Evolutionary conservation across 2,113 vertebrate species (phyloP).

Genomic region (Cyrtonyx montezumae): DNA sequence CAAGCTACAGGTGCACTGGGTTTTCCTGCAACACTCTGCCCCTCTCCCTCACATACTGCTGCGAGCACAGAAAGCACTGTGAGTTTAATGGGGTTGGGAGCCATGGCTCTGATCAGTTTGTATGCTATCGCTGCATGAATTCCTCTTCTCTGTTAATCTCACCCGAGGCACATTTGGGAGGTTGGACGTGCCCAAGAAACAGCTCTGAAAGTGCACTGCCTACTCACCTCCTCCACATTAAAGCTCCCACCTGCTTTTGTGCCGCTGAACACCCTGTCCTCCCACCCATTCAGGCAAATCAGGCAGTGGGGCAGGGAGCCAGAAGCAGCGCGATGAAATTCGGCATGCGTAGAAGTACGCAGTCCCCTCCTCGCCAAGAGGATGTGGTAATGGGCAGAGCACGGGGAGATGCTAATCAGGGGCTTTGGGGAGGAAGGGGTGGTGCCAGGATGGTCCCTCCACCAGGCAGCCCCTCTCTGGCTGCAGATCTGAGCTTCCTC

Average conservation of each 20-base stretch:
- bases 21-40: neutral
- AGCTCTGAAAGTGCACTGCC: neutral
- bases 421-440: neutral
- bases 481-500: neutral
- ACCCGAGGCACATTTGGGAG: neutral
- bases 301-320: neutral
- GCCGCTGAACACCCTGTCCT: neutral
- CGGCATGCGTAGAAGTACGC: neutral
- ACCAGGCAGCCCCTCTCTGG: neutral
- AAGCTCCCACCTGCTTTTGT: slow-evolving; percentile 9
- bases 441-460: neutral
- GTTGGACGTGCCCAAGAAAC: neutral
- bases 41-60: neutral
- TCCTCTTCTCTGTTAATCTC: neutral
- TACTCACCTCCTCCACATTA: neutral
- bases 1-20: neutral
- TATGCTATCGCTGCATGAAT: neutral
- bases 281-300: neutral
- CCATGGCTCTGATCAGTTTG: neutral
- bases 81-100: neutral
- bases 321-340: neutral
- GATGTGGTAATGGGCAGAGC: fast-evolving
- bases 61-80: fast-evolving
- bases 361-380: neutral
- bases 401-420: neutral